Evolutionary conservation across 2,888 invertebrate genomes (phyloP).

Genomic region (Parelbella ahira): DNA sequence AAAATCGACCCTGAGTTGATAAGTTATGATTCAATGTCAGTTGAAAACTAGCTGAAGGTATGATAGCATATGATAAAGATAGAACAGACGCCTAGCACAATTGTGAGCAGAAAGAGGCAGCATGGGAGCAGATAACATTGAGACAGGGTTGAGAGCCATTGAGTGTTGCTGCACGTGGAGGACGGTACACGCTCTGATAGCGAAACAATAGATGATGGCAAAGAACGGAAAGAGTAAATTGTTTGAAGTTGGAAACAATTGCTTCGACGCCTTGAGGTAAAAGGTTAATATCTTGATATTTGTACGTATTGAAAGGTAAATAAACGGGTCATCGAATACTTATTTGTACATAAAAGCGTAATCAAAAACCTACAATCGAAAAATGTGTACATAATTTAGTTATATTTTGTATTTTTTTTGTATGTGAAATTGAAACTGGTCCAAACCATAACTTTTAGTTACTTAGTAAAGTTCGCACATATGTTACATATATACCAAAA

Average conservation of each 20-base stretch:
- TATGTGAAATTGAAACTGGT: no score
- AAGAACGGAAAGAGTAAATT: slow-evolving; percentile 3
- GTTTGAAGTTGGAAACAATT: neutral
- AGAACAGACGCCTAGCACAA: slow-evolving; percentile 2
- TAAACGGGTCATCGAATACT: no score
- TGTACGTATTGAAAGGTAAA: neutral
- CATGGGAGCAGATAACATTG: slow-evolving; percentile 17
- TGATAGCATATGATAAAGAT: neutral
- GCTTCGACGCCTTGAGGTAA: neutral
- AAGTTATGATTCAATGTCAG: neutral
- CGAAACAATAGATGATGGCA: slow-evolving; percentile 1
- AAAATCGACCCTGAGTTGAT: no score
- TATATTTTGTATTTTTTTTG: no score
- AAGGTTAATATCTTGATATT: no score
- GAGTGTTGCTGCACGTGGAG: slow-evolving; percentile 5
- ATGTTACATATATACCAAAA: no score
- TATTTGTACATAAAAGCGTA: no score
- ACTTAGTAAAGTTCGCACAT: no score
- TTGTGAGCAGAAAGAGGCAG: slow-evolving; percentile 9
- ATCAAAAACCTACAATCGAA: no score
- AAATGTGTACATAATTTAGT: no score
- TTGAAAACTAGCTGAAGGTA: neutral
- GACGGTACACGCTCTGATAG: slow-evolving; percentile 2
- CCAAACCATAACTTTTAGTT: no score
- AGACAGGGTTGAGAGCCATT: slow-evolving; percentile 14